These are phyloP conservation scores for Trichonephila inaurata DNA, from an alignment of 1,140 invertebrate genomes.

Conservation along the genomic window DNA sequence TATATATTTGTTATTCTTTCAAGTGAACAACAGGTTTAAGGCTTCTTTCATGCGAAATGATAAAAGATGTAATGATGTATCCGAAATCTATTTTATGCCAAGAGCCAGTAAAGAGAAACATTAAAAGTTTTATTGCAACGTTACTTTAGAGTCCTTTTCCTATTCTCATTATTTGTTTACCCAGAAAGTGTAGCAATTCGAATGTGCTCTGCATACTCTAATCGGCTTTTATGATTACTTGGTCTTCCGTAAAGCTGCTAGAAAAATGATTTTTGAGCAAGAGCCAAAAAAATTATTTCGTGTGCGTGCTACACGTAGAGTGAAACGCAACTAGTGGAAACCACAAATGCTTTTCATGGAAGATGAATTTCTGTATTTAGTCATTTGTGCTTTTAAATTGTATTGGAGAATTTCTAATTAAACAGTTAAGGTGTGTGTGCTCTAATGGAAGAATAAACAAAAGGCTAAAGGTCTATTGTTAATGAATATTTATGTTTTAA, in stretches of 20 bases:
- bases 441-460: background rate
- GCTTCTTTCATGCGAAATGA: background rate
- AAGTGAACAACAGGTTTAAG: background rate
- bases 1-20: background rate
- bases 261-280: constrained; percentile 4
- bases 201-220: background rate
- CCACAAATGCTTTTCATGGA: background rate
- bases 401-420: background rate
- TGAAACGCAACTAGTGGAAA: background rate
- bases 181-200: background rate
- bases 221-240: constrained; percentile 42
- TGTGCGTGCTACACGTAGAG: background rate
- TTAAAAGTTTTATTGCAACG: constrained; percentile 24
- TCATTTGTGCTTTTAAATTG: background rate
- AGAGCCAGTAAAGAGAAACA: background rate
- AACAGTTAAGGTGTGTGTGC: background rate
- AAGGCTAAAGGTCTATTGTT: too few relatives aligned
- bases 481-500: too few relatives aligned
- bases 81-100: constrained; percentile 28
- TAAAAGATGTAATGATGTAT: constrained; percentile 20
- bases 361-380: background rate
- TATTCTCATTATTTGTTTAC: constrained; percentile 6
- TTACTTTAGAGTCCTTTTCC: background rate
- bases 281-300: constrained; percentile 18
- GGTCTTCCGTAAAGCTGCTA: background rate